Percentiles rank a stretch among this genome's conserved stretches.
These are phyloP conservation scores for Trachelus tabidus DNA, from an alignment of 2,888 invertebrate species.

Conservation along the genomic window DNA sequence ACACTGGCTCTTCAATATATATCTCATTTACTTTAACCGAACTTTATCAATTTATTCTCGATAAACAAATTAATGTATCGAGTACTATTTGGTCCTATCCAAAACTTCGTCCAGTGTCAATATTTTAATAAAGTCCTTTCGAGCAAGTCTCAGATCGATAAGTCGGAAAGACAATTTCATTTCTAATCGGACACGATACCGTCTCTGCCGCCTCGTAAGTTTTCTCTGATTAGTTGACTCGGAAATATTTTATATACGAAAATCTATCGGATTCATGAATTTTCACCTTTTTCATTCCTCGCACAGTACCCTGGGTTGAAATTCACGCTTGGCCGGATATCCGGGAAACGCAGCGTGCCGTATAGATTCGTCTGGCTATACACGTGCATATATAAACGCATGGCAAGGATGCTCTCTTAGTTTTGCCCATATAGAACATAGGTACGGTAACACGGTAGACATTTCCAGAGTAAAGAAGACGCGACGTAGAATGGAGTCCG, in stretches of 20 bases:
- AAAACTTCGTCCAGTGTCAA: background rate
- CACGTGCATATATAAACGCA: background rate
- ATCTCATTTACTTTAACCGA: background rate
- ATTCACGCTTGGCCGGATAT: background rate
- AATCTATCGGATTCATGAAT: background rate
- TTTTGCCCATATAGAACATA: background rate
- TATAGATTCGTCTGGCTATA: background rate
- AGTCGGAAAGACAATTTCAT: background rate
- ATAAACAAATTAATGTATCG: background rate
- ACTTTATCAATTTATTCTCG: background rate
- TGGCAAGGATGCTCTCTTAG: background rate
- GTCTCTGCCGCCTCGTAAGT: background rate
- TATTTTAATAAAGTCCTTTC: background rate
- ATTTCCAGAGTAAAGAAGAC: background rate
- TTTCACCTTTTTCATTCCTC: background rate
- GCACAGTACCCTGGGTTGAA: background rate
- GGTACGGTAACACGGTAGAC: background rate
- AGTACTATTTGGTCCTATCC: background rate
- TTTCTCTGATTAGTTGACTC: background rate
- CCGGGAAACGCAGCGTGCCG: background rate
- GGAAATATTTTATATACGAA: background rate
- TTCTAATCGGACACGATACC: background rate
- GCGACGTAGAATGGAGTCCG: background rate
- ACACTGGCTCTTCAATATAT: background rate
- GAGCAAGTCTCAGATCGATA: background rate